A percentile compares a stretch with the other conserved stretches of the same genome.
These are phyloP conservation scores for Kradibia gibbosae DNA, from an alignment of 1,140 invertebrate species.

Conservation along the genomic window DNA sequence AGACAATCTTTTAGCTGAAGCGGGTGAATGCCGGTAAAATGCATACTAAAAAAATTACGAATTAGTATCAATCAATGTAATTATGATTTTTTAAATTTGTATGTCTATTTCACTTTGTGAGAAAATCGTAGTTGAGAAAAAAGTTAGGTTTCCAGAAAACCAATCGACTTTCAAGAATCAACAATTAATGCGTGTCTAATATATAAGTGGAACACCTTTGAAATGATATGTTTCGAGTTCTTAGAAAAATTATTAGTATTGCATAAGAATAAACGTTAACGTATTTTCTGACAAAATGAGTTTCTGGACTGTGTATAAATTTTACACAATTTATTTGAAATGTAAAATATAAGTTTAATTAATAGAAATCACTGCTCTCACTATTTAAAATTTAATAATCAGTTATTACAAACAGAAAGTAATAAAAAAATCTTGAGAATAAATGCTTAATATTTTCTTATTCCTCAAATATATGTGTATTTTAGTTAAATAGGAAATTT, in stretches of 20 bases:
- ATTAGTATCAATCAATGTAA: slow-evolving; percentile 41
- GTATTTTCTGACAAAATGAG: slow-evolving; percentile 10
- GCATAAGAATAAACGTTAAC: neutral
- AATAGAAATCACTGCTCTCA: neutral
- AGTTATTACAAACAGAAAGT: neutral
- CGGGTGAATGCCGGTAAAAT: neutral
- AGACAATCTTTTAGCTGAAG: neutral
- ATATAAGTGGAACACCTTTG: neutral
- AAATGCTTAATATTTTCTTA: neutral
- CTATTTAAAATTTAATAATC: neutral
- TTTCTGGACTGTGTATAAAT: too few relatives aligned
- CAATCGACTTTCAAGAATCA: slow-evolving; percentile 7
- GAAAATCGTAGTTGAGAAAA: neutral
- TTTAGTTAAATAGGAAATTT: neutral
- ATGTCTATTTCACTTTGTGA: too few relatives aligned
- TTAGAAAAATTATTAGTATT: slow-evolving; percentile 1
- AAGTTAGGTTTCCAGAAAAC: slow-evolving; percentile 6
- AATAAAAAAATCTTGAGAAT: neutral
- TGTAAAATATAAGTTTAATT: neutral
- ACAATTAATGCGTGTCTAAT: slow-evolving; percentile 11
- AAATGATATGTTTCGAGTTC: neutral
- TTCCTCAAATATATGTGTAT: neutral
- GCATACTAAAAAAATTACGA: neutral
- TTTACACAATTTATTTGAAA: neutral
- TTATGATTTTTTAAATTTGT: neutral